Evolutionary conservation across 2,113 vertebrate species (phyloP).

Genomic region (Apaloderma vittatum): DNA sequence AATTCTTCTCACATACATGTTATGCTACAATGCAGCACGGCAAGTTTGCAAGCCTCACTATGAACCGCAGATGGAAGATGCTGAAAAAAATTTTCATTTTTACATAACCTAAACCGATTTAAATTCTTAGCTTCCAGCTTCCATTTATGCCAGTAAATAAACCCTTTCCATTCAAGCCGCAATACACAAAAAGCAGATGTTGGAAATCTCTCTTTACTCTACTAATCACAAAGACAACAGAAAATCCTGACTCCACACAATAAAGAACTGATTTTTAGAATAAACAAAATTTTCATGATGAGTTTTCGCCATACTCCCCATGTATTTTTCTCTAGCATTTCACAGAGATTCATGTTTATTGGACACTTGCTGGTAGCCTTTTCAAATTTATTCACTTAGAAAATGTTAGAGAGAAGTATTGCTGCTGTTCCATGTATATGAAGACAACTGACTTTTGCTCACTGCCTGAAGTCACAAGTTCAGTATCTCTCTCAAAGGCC

Average conservation of each 20-base stretch:
- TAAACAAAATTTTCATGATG: not conserved
- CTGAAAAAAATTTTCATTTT: not conserved
- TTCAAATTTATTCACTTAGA: not conserved
- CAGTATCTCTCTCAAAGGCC: not conserved
- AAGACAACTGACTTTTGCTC: not conserved
- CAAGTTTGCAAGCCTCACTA: not conserved
- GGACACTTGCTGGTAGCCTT: not conserved
- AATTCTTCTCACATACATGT: not conserved
- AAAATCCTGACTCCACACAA: slow-evolving; percentile 10
- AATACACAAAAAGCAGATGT: not conserved
- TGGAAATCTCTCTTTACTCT: not conserved
- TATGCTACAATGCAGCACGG: not conserved
- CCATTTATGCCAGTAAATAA: not conserved
- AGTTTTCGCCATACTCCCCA: not conserved
- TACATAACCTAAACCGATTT: not conserved
- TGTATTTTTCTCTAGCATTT: not conserved
- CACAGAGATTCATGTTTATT: not conserved
- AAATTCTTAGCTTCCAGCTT: not conserved
- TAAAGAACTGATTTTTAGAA: not conserved
- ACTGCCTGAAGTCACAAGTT: not conserved
- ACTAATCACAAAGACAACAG: not conserved
- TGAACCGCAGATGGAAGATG: not conserved
- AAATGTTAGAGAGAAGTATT: not conserved
- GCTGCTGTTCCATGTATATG: not conserved
- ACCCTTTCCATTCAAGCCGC: not conserved